A percentile compares a stretch with the other conserved stretches of the same genome.
Evolutionary conservation across 2,888 invertebrate species (phyloP).

Genomic region (Zygogramma bicolorata): DNA sequence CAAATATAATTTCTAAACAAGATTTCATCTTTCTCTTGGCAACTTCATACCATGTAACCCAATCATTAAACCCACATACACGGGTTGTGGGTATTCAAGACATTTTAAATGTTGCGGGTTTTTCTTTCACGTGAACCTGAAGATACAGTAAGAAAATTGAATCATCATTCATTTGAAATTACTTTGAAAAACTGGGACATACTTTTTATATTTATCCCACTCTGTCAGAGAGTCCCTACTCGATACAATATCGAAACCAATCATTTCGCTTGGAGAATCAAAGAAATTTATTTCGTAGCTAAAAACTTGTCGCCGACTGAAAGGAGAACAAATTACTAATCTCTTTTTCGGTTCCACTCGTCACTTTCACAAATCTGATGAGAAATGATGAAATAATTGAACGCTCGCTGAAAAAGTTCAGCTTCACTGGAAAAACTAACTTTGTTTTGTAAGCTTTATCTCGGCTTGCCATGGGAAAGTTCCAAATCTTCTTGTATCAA

Average conservation of each 20-base stretch:
- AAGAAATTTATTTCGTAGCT: neutral
- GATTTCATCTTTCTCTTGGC: too few relatives aligned
- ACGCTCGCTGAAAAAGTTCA: neutral
- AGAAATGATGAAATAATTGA: conserved; percentile 10
- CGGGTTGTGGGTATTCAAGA: too few relatives aligned
- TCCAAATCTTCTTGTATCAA: conserved; percentile 11
- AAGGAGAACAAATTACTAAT: neutral
- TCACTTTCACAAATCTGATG: conserved; percentile 15
- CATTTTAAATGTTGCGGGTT: too few relatives aligned
- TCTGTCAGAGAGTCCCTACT: too few relatives aligned
- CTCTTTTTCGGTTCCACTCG: conserved; percentile 2
- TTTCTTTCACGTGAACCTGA: too few relatives aligned
- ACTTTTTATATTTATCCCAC: too few relatives aligned
- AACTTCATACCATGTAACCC: too few relatives aligned
- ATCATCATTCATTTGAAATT: too few relatives aligned
- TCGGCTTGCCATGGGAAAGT: neutral
- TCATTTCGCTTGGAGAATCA: conserved; percentile 7
- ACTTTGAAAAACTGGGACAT: too few relatives aligned
- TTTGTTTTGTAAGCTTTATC: neutral
- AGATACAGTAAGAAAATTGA: too few relatives aligned
- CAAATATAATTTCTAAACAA: too few relatives aligned
- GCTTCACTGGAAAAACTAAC: neutral
- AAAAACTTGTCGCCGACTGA: neutral
- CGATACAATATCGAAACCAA: conserved; percentile 4
- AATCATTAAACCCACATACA: too few relatives aligned